Conservation (phyloP, 2,888 invertebrate species). For the Synanthedon tipuliformis region DNA sequence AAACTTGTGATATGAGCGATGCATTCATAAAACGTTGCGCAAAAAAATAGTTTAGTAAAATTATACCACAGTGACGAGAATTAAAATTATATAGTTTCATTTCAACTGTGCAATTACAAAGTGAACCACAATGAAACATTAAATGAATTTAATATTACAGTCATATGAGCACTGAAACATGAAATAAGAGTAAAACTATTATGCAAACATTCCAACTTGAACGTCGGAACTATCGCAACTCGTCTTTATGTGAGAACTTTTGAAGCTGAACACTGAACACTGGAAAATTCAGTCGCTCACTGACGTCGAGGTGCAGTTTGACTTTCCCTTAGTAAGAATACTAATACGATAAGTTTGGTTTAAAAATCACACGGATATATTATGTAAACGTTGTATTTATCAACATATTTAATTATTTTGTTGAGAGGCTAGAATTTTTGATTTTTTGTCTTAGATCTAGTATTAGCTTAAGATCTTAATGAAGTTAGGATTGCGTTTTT, state of each 20-base stretch:
- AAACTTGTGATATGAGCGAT: too few species aligned
- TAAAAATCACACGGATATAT: background rate
- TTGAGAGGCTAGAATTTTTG: too few species aligned
- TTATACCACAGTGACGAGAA: too few species aligned
- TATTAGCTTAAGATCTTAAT: too few species aligned
- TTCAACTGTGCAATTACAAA: conserved; percentile 1
- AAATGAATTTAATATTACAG: conserved; percentile 1
- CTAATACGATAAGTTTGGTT: background rate
- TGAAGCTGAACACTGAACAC: background rate
- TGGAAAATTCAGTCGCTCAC: background rate
- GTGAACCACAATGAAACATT: background rate
- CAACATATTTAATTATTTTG: too few species aligned
- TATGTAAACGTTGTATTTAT: too few species aligned
- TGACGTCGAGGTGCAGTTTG: background rate
- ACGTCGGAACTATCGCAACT: conserved; percentile 34
- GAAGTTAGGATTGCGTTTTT: too few species aligned
- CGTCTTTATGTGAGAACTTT: conserved; percentile 40
- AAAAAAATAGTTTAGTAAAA: too few species aligned
- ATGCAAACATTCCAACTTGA: conserved; percentile 44
- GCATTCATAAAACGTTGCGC: too few species aligned
- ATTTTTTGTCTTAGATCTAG: too few species aligned
- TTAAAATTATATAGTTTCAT: too few species aligned
- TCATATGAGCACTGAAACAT: conserved; percentile 20
- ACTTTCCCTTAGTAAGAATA: background rate
- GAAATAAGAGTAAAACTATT: conserved; percentile 55